Evolutionary conservation across 2,888 invertebrate genomes (phyloP), one percentile per base, ranked within the genome.

Genomic region (Iselma pallidipennis): DNA sequence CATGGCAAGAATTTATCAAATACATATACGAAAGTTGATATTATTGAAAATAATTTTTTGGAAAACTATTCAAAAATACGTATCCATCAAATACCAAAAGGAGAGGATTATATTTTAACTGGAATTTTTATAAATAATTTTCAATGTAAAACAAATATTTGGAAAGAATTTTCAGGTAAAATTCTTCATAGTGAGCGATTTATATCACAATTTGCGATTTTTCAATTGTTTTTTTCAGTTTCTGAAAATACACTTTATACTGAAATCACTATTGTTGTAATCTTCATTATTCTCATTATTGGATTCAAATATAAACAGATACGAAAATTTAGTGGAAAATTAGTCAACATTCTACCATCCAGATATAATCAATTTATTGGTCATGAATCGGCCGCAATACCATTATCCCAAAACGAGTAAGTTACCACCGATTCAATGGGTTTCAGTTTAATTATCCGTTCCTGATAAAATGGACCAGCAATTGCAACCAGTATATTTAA

Each of bases 41-140:
- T 25, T 26, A 3, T 50, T 16, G 50, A 50, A 19, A 50, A 50
- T 19, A 50, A 50, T 50, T 7, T 50, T 7, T 2, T 45, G 12
- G 37, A 21, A 7, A 23, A 55, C 25, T 48, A n/a, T 10, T 55
- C 55, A 14, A 55, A 14, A 14, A 45, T 55, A 14, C 25, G 21
- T 4, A 31, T 50, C 1, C 28, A 28, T 23, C 48, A 56, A 37
- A 4, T 61, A 5, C 21, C 45, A 7, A 23, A 57, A 12, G 49
- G 37, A 1, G 53, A 61, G 23, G 37, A 49, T 26, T 57, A 61
- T 23, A 57, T 29, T 12, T n/a, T 61, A 7, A 14, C 5, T 0
- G 61, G 37, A 14, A 31, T 0, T n/a, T 61, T 61, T 14, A 28
- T 6, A 1, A 61, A 61, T 57, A 61, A 61, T 53, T 61, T 33